Conservation (phyloP, 2,888 invertebrate genomes). For the Tenthredo livida region DNA sequence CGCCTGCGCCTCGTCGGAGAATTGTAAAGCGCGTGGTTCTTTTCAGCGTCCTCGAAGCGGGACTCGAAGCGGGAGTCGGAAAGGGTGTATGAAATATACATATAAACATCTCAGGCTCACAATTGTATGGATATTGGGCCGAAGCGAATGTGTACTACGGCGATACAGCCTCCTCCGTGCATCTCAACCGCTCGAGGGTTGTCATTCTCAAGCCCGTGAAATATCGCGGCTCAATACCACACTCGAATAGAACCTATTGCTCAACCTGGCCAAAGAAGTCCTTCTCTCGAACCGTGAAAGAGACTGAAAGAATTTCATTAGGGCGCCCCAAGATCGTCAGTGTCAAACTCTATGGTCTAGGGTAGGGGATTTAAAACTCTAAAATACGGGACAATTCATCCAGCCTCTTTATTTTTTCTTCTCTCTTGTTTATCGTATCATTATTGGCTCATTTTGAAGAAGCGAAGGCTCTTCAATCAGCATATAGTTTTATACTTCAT, state of each 20-base stretch:
- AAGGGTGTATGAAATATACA: slow-evolving; percentile 53
- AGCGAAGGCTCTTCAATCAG: neutral
- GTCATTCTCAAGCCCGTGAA: slow-evolving; percentile 50
- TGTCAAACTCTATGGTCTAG: slow-evolving; percentile 1
- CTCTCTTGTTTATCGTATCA: neutral
- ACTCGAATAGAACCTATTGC: slow-evolving; percentile 44
- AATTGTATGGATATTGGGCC: slow-evolving; percentile 55
- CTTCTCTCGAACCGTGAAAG: neutral
- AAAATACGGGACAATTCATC: slow-evolving; percentile 23
- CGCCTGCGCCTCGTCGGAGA: slow-evolving; percentile 51
- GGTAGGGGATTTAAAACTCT: slow-evolving; percentile 22
- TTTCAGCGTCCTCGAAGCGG: slow-evolving; percentile 42
- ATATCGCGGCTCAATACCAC: slow-evolving; percentile 52
- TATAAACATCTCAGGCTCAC: slow-evolving; percentile 54
- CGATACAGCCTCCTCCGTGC: slow-evolving; percentile 49
- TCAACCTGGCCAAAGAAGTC: slow-evolving; percentile 33
- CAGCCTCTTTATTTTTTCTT: neutral
- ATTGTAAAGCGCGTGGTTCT: slow-evolving; percentile 50
- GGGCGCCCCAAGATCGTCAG: slow-evolving; percentile 9
- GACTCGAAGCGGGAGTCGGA: slow-evolving; percentile 31
- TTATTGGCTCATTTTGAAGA: neutral
- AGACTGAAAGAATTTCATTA: slow-evolving; percentile 52
- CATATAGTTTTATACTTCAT: neutral
- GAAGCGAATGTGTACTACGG: slow-evolving; percentile 48
- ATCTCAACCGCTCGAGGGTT: slow-evolving; percentile 49